Evolutionary conservation across 2,888 invertebrate genomes (phyloP).

Genomic region (Dimorphilus gyrociliatus): DNA sequence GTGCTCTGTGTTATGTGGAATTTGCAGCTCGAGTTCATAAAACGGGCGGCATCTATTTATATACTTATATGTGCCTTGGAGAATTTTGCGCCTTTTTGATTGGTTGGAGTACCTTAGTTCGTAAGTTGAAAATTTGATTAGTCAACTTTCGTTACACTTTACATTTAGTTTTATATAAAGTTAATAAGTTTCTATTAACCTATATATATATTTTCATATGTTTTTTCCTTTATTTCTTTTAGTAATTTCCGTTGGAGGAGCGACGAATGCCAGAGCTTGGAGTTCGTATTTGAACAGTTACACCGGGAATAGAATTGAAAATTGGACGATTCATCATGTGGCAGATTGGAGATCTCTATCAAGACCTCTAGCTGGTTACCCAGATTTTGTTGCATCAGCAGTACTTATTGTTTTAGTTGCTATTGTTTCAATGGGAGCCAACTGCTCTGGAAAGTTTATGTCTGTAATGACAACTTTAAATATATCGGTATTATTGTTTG

Average conservation of each 20-base stretch:
- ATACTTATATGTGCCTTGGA: constrained; percentile 78
- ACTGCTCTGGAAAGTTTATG: constrained; percentile 36
- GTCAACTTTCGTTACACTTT: background rate
- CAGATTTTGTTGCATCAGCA: constrained; percentile 36
- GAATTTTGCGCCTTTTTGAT: constrained; percentile 72
- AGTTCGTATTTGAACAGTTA: constrained; percentile 39
- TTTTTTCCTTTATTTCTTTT: constrained; percentile 45
- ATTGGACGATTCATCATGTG: constrained; percentile 14
- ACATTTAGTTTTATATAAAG: background rate
- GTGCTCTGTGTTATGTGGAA: constrained; percentile 40
- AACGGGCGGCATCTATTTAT: constrained; percentile 65
- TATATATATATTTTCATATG: too few relatives aligned
- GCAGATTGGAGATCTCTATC: constrained; percentile 3
- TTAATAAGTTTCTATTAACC: too few relatives aligned
- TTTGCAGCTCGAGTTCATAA: constrained; percentile 32
- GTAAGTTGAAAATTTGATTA: background rate
- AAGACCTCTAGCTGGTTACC: constrained; percentile 19
- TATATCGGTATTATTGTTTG: constrained; percentile 31
- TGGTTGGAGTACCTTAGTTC: constrained; percentile 63
- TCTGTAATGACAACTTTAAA: constrained; percentile 34
- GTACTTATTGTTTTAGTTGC: constrained; percentile 40
- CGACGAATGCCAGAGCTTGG: constrained; percentile 45
- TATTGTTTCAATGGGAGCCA: constrained; percentile 31
- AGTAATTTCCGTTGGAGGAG: constrained; percentile 37
- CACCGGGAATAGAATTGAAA: constrained; percentile 33